These are phyloP conservation scores for Ostrea edulis DNA, from an alignment of 1,140 invertebrate genomes.

Conservation along the genomic window DNA sequence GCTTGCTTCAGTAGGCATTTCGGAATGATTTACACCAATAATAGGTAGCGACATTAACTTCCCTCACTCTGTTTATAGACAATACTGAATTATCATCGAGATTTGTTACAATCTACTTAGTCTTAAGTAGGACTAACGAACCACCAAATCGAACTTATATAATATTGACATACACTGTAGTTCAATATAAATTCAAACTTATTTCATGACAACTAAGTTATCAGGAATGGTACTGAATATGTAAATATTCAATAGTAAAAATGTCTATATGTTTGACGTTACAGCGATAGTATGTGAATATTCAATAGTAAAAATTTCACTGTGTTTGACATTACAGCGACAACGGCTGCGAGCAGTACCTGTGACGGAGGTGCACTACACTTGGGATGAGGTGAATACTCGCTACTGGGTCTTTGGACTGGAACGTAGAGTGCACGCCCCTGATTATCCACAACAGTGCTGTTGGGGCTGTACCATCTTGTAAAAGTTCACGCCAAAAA, in stretches of 20 bases:
- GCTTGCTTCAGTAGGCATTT: too few species aligned
- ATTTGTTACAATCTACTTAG: too few species aligned
- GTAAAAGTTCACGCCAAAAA: constrained; percentile 41
- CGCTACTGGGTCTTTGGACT: constrained; percentile 75
- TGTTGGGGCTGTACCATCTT: constrained; percentile 75
- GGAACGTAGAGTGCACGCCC: constrained; percentile 71
- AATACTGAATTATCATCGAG: neutral
- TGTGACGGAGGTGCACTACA: constrained; percentile 71
- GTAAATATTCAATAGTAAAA: too few species aligned
- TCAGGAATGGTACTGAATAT: neutral
- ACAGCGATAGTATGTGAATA: too few species aligned
- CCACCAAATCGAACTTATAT: neutral
- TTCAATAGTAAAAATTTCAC: too few species aligned
- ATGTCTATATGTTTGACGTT: too few species aligned
- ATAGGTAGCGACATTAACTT: neutral
- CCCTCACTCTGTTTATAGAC: neutral
- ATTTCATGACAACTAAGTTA: neutral
- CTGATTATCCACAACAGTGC: constrained; percentile 76
- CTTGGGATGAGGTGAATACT: constrained; percentile 64
- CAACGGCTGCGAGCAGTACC: constrained; percentile 71
- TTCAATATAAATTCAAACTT: neutral
- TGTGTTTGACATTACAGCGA: constrained; percentile 61
- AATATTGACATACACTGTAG: neutral
- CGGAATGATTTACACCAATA: too few species aligned
- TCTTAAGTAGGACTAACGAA: neutral